Conservation (phyloP, 2,888 invertebrate species). For the Cheilosia scutellata region DNA sequence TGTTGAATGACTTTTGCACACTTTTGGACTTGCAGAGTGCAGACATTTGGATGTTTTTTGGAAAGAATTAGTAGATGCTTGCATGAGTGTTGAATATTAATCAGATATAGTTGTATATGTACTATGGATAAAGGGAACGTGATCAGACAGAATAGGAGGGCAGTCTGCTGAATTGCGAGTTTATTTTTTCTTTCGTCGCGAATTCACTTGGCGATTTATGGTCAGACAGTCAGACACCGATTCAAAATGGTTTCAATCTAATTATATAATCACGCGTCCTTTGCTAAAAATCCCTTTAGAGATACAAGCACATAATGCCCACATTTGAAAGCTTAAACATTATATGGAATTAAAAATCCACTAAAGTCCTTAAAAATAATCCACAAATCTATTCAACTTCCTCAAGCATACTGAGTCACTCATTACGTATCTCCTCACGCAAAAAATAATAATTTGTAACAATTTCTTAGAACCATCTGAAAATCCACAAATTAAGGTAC, state of each 20-base stretch:
- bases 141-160: conserved; percentile 55
- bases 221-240: background rate
- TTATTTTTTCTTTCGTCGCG: background rate
- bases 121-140: conserved; percentile 50
- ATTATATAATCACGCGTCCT: too few relatives aligned
- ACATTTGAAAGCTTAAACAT: too few relatives aligned
- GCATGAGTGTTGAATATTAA: conserved; percentile 77
- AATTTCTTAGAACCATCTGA: conserved; percentile 81
- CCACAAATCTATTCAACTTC: too few relatives aligned
- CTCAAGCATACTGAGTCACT: too few relatives aligned
- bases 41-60: conserved; percentile 59
- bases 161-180: background rate
- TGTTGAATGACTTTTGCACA: conserved; percentile 41
- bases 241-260: too few relatives aligned
- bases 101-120: conserved; percentile 40
- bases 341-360: too few relatives aligned
- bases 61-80: conserved; percentile 79
- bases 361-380: too few relatives aligned
- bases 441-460: conserved; percentile 56
- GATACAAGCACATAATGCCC: too few relatives aligned
- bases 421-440: background rate
- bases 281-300: too few relatives aligned
- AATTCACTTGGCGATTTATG: background rate
- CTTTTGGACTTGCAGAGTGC: conserved; percentile 48
- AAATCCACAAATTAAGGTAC: conserved; percentile 82